Evolutionary conservation across 1,140 invertebrate species (phyloP), one percentile per base, ranked within the genome.

Genomic region (Drosophila bipectinata): DNA sequence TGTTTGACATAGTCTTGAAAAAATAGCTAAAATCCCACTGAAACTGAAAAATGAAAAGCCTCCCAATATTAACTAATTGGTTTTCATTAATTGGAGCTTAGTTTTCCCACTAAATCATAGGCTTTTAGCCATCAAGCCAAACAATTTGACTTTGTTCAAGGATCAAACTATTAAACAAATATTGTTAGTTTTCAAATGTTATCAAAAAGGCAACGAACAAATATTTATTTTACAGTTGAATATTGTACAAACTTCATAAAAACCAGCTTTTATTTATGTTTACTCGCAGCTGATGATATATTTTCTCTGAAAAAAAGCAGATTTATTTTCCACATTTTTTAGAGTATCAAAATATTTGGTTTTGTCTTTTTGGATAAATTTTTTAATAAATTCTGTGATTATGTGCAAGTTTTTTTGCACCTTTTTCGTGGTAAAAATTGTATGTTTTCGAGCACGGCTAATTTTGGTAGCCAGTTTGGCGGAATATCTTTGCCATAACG

Each of bases 361-460:
- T 37, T 37, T 15, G 14, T n/a, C 6, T 8, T 44, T 44, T 44
- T 37, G 12, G 3, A 37, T 32, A 32, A 10, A 12, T 37, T 59
- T 84, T 75, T 81, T 75, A 85, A 80, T 82, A 75, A 72, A 82
- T 85, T 87, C 80, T n/a, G 34, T 64, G 69, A 85, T 87, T 58
- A 75, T 72, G 69, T 62, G 59, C 54, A 67, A 56, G 21, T 34
- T 69, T 47, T 60, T 63, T 47, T 66, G 12, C 30, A 26, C 18
- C 12, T 49, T 73, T 58, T 49, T 63, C 74, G 47, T 45, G n/a
- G 32, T 8, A 32, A 32, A 32, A 10, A 9, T 4, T 14, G 39
- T 41, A 2, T 41, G 14, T 18, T 59, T 41, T 10, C 7, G 24
- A 44, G 56, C 24, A 34, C 41, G 58, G 69, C 57, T 74, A 82